phyloP scores from a whole-genome alignment of 2,113 vertebrate species.

The Pomatorhinus ruficollis region DNA sequence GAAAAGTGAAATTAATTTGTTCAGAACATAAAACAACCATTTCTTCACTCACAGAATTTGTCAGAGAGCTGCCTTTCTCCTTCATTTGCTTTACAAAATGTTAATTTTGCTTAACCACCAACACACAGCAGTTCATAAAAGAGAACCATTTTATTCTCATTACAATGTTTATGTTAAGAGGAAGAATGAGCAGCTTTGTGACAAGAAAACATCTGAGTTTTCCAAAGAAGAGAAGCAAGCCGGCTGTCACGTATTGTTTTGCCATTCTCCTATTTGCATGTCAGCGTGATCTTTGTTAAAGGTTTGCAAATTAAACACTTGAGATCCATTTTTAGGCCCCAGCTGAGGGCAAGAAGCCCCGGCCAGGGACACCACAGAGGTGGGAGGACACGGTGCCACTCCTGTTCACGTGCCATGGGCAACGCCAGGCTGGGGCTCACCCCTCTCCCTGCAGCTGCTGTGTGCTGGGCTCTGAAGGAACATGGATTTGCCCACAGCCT shows the following conservation, averaged over 20 bases:
- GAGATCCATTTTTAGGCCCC: not conserved
- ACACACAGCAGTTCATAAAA: not conserved
- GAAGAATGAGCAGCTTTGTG: constrained; percentile 18
- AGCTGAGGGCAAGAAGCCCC: not conserved
- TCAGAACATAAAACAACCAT: not conserved
- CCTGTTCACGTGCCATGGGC: rapidly evolving
- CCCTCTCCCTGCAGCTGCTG: not conserved
- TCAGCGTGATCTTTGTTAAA: not conserved
- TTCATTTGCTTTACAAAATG: not conserved
- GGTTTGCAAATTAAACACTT: not conserved
- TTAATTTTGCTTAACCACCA: not conserved
- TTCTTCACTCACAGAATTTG: not conserved
- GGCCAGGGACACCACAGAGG: rapidly evolving
- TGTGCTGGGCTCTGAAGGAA: rapidly evolving
- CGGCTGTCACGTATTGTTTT: not conserved
- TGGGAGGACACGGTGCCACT: rapidly evolving
- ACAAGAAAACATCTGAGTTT: not conserved
- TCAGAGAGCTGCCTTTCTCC: not conserved
- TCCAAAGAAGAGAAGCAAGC: not conserved
- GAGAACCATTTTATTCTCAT: not conserved
- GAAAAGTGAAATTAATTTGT: not conserved
- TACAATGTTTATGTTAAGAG: not conserved
- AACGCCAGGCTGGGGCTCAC: rapidly evolving
- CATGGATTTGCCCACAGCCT: not conserved
- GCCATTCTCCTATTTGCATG: not conserved